Evolutionary conservation across 2,888 invertebrate genomes (phyloP), one percentile per base, ranked within the genome.

Genomic region (Stictocephala bisonia): DNA sequence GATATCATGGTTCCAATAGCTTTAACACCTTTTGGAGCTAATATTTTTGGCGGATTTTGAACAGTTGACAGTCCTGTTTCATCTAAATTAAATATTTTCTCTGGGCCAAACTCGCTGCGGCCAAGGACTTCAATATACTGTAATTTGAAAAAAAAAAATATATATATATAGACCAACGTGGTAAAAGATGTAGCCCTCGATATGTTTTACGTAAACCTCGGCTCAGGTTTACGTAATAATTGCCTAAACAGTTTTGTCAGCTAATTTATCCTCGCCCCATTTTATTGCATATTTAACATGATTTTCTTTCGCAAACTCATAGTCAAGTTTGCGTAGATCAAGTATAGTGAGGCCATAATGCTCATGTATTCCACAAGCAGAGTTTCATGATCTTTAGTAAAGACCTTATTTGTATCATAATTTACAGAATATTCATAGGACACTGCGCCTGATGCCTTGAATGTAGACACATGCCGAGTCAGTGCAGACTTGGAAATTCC

Each of bases 51-150:
- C 35, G 82, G 80, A 72, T 79, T 82, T 60, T 83, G 83, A 2
- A 84, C 84, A 3, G 83, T 85, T 27, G 83, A 81, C 4, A 84
- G 73, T 0, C 81, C 83, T 29, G 83, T 82, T 78, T 85, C 84
- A 78, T 84, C 84, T 22, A 82, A 72, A 76, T 84, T 84, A 72
- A 81, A 84, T 56, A 84, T 82, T n/a, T 72, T 48, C 9, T 64
- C 51, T 18, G 68, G 64, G 2, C 50, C 27, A 18, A 75, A 74
- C 7, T 68, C 7, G 44, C 40, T 66, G 18, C 29, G 48, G 40
- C 66, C 40, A 35, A 66, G 64, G 41, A 35, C 64, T 26, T 66
- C 66, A 66, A 35, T 66, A 66, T 66, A 44, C 9, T 66, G 40
- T 24, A 41, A 48, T 40, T 67, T 67, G n/a, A n/a, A n/a, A n/a